These are phyloP conservation scores for Cydia strobilella DNA, from an alignment of 1,140 invertebrate species.

Conservation along the genomic window DNA sequence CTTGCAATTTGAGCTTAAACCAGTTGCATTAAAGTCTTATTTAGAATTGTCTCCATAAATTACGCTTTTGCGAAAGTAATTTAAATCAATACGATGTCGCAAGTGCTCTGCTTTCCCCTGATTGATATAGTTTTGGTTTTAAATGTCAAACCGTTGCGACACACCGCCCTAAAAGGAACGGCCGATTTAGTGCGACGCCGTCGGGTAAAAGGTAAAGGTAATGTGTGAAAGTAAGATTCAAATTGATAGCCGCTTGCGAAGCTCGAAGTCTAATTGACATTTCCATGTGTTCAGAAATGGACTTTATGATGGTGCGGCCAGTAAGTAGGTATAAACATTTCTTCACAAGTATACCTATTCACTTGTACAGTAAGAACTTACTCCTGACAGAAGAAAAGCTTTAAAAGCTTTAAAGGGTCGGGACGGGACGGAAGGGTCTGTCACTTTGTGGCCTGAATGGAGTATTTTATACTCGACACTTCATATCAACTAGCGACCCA, in stretches of 20 bases:
- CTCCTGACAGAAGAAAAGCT: no score
- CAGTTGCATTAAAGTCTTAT: not conserved
- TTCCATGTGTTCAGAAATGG: slow-evolving; percentile 11
- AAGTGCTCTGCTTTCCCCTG: slow-evolving; percentile 12
- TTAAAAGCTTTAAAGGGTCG: no score
- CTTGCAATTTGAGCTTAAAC: not conserved
- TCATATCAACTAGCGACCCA: no score
- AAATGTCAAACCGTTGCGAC: slow-evolving; percentile 7
- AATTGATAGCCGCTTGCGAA: not conserved
- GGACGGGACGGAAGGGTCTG: no score
- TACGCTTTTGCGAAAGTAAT: slow-evolving; percentile 10
- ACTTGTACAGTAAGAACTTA: no score
- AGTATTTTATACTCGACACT: no score
- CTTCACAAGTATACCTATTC: no score
- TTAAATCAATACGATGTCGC: slow-evolving; percentile 13
- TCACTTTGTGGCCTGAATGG: no score
- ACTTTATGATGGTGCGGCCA: not conserved
- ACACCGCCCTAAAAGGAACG: not conserved
- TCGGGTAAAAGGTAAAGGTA: slow-evolving; percentile 5
- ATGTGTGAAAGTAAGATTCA: slow-evolving; percentile 13
- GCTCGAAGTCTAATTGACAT: slow-evolving; percentile 8
- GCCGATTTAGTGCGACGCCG: not conserved
- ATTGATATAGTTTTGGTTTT: slow-evolving; percentile 19
- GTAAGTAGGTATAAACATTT: no score
- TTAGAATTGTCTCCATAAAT: not conserved